Conservation (phyloP, 1,140 invertebrate species). For the Eciton burchellii region DNA sequence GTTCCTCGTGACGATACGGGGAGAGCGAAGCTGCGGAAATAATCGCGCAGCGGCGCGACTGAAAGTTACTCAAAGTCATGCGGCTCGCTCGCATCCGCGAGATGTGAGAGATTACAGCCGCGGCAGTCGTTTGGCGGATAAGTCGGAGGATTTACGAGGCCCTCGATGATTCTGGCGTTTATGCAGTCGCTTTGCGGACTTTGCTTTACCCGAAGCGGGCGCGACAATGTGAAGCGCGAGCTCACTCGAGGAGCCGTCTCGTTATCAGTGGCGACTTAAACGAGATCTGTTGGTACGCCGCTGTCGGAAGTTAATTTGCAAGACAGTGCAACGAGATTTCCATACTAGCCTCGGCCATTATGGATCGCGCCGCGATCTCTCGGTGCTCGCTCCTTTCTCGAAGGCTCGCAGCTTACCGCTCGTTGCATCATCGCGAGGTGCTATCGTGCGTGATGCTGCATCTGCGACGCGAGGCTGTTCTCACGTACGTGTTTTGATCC, state of each 20-base stretch:
- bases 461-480: conserved; percentile 53
- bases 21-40: too few relatives aligned
- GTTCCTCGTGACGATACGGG: too few relatives aligned
- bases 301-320: conserved; percentile 49
- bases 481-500: conserved; percentile 48
- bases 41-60: too few relatives aligned
- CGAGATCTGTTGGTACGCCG: neutral
- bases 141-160: too few relatives aligned
- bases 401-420: conserved; percentile 45
- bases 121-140: too few relatives aligned
- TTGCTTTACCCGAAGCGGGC: neutral
- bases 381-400: conserved; percentile 42
- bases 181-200: neutral
- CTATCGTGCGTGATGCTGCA: conserved; percentile 55
- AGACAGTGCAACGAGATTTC: conserved; percentile 28
- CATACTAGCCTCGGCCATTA: conserved; percentile 49
- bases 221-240: neutral
- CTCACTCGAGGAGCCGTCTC: neutral
- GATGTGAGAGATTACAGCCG: too few relatives aligned
- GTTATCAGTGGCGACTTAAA: conserved; percentile 22
- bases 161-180: conserved; percentile 9
- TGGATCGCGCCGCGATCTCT: conserved; percentile 47
- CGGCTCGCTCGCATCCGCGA: too few relatives aligned
- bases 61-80: too few relatives aligned
- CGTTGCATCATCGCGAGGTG: conserved; percentile 57